Base-by-base conservation (phyloP, 2,797 vertebrate species). In the Rhinichthys osculus region DNA sequence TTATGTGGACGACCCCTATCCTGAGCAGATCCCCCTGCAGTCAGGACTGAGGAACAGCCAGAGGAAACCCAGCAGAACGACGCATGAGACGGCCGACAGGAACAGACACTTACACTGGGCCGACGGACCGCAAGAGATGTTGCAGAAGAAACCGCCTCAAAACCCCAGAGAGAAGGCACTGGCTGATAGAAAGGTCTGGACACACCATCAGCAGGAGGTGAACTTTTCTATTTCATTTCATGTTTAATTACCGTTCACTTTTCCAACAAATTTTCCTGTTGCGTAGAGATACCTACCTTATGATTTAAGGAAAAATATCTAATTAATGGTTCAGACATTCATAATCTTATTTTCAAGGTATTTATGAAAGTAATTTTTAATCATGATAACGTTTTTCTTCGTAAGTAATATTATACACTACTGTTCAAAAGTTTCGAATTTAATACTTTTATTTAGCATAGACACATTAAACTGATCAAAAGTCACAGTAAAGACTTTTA, bases 11-110 rank as follows among this genome's bases (percentile, higher is more conserved):
- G 44, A 81, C 9, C 17, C 62, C 19, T 14, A 67, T 50, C 27
- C 62, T 35, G 64, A 95, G 89, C 93, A 94, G 87, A 92, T 94
- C 77, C 87, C 83, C 8, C 78, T 80, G 1, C 54, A 40, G 76
- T 79, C 76, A 17, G 77, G 70, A 27, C 35, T 72, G 67, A 78
- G 82, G 57, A 74, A 38, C 44, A 81, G 42, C 54, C 67, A 44
- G 71, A 77, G 27, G 78, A 82, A 74, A 27, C 66, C 62, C 21
- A 52, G 71, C 52, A 78, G 64, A 72, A 30, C 69, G 5, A 11
- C 0, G 8, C n/a, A 71, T 42, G 83, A 85, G 47, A 57, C 17
- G 17, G 4, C 33, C 21, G 40, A 82, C 42, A 82, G 27, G 27
- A 70, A 35, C 72, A 78, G 44, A 85, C 44, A 27, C 70, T 62